phyloP scores from a whole-genome alignment of 2,888 invertebrate species.

The Mythimna vitellina region DNA sequence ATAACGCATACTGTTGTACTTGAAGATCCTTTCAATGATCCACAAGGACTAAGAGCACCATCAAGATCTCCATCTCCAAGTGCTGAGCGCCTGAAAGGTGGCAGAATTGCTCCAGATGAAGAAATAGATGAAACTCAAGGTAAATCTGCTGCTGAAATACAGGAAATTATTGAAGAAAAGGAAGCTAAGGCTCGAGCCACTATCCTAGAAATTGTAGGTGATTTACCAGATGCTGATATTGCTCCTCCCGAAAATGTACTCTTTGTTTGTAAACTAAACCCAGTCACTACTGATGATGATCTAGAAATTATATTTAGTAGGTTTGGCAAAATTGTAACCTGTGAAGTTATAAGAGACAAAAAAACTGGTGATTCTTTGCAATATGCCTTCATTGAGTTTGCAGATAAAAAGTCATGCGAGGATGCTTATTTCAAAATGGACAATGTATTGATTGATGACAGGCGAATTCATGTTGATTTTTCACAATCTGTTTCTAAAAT shows the following conservation, averaged over 20 bases:
- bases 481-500: slow-evolving; percentile 99
- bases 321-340: slow-evolving; percentile 97
- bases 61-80: slow-evolving; percentile 97
- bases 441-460: slow-evolving; percentile 99
- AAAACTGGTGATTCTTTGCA: slow-evolving; percentile 98
- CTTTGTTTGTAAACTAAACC: slow-evolving; percentile 99
- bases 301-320: slow-evolving; percentile 99
- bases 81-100: slow-evolving; percentile 94
- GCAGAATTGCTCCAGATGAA: slow-evolving; percentile 98
- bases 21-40: slow-evolving; percentile 99
- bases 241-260: slow-evolving; percentile 99
- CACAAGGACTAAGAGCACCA: slow-evolving; percentile 94
- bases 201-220: slow-evolving; percentile 99
- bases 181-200: slow-evolving; percentile 99
- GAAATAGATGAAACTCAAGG: slow-evolving; percentile 97
- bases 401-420: slow-evolving; percentile 97
- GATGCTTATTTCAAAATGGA: slow-evolving; percentile 99
- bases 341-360: slow-evolving; percentile 98
- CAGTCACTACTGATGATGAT: slow-evolving; percentile 99
- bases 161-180: slow-evolving; percentile 96
- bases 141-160: slow-evolving; percentile 95
- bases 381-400: slow-evolving; percentile 99
- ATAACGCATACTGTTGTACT: slow-evolving; percentile 99
- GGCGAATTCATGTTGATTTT: slow-evolving; percentile 99
- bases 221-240: slow-evolving; percentile 98